These are phyloP conservation scores for Pygmarrhopalites habei DNA, from an alignment of 1,140 invertebrate genomes.

Conservation along the genomic window DNA sequence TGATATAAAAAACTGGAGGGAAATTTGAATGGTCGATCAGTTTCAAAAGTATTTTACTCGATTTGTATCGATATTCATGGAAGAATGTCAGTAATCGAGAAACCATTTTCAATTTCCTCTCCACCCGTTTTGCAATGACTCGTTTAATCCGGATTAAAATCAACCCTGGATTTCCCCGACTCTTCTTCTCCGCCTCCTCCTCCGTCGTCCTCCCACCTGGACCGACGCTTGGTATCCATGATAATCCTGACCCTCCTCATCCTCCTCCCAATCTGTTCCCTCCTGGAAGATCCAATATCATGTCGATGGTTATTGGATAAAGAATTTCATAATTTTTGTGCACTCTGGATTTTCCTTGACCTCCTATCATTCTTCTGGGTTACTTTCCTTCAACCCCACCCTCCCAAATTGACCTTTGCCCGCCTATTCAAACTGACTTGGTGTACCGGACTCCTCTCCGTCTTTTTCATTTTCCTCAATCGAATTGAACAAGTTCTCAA, in stretches of 20 bases:
- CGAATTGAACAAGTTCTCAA: background rate
- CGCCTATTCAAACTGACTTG: background rate
- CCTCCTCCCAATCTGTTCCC: background rate
- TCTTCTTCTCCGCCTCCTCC: too few species aligned
- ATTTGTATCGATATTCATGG: too few species aligned
- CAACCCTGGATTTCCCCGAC: too few species aligned
- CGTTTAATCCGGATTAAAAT: too few species aligned
- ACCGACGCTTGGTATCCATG: background rate
- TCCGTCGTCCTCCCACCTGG: too few species aligned
- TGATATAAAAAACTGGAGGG: too few species aligned
- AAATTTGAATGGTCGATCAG: too few species aligned
- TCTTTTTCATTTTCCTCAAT: background rate
- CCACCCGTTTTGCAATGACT: too few species aligned
- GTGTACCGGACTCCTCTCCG: background rate
- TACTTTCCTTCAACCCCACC: background rate
- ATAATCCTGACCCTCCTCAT: background rate
- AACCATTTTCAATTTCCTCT: too few species aligned
- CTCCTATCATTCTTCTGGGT: background rate
- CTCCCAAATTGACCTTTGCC: background rate
- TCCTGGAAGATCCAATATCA: background rate
- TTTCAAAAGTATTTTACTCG: too few species aligned
- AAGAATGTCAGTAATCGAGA: too few species aligned
- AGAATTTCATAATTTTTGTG: background rate
- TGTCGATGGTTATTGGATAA: background rate
- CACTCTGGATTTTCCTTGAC: background rate